Conservation (phyloP, 2,113 vertebrate genomes). For the Chloropsis hardwickii region DNA sequence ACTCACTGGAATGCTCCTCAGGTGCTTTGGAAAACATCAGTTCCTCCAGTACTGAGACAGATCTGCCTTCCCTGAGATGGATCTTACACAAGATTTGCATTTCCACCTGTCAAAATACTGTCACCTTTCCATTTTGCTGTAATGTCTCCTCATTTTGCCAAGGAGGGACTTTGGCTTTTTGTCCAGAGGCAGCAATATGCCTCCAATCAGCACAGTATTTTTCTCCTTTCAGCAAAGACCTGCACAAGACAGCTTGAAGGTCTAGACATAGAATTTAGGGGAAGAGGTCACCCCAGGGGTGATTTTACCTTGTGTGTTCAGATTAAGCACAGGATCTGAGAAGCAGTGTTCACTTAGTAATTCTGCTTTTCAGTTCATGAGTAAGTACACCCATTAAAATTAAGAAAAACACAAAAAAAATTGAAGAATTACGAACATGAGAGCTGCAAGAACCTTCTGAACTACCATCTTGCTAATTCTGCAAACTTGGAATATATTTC, state of each 20-base stretch:
- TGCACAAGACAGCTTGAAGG: neutral
- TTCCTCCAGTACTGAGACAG: neutral
- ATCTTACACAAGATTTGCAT: neutral
- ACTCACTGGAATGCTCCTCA: neutral
- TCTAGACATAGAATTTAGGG: neutral
- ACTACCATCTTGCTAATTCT: neutral
- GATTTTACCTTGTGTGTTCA: neutral
- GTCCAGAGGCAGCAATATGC: neutral
- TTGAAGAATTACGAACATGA: neutral
- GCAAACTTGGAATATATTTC: neutral
- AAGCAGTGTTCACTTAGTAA: neutral
- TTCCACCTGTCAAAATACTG: neutral
- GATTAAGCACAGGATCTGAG: neutral
- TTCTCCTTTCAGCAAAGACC: neutral
- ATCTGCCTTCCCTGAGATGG: neutral
- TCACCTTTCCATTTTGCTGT: neutral
- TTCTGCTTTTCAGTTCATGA: neutral
- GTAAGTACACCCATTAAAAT: neutral
- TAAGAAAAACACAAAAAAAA: neutral
- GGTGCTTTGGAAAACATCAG: neutral
- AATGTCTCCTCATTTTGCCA: neutral
- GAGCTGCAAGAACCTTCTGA: neutral
- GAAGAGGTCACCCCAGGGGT: neutral
- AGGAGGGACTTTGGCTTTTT: neutral
- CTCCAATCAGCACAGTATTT: neutral